A percentile compares a stretch with the other conserved stretches of the same genome.
phyloP scores from a whole-genome alignment of 2,888 invertebrate species.

The Blastobasis lacticolella region DNA sequence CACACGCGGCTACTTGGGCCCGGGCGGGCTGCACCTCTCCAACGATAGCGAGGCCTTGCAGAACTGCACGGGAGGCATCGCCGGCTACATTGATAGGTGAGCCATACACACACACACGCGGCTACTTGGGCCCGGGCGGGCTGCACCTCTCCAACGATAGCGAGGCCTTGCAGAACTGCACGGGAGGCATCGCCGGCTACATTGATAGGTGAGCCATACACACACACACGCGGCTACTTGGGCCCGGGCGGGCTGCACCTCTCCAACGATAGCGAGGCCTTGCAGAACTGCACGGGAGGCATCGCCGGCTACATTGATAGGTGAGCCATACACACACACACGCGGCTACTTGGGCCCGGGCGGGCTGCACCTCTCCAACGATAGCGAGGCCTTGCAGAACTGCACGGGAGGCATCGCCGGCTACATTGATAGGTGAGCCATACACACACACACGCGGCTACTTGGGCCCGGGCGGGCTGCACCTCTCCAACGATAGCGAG shows the following conservation, averaged over 20 bases:
- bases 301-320: conserved; percentile 87
- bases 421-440: background rate
- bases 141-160: conserved; percentile 66
- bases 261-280: conserved; percentile 46
- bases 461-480: conserved; percentile 87
- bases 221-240: conserved; percentile 84
- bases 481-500: conserved; percentile 54
- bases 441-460: too few relatives aligned
- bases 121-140: conserved; percentile 90
- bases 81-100: conserved; percentile 86
- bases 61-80: conserved; percentile 90
- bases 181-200: conserved; percentile 88
- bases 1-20: conserved; percentile 87
- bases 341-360: background rate
- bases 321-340: too few relatives aligned
- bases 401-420: background rate
- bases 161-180: conserved; percentile 78
- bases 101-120: too few relatives aligned
- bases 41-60: conserved; percentile 48
- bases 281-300: conserved; percentile 86
- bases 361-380: background rate
- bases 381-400: background rate
- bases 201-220: conserved; percentile 86
- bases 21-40: conserved; percentile 82
- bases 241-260: conserved; percentile 88